Base-by-base conservation (phyloP, 2,797 vertebrate species). In the Cottoperca gobio region DNA sequence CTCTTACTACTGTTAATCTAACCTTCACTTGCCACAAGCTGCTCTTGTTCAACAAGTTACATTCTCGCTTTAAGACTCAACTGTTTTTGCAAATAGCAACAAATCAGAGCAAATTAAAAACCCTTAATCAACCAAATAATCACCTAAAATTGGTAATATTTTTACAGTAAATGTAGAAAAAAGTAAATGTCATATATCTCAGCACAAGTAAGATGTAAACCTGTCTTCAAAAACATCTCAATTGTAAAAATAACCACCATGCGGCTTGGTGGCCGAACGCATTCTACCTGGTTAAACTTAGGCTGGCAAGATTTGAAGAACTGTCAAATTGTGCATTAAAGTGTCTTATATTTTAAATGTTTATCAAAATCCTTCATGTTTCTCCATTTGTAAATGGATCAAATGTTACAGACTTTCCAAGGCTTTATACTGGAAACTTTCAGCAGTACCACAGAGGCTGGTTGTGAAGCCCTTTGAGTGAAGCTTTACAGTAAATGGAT, bases 401-500 rank as follows among this genome's bases (percentile, higher is more conserved):
- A 65, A 78, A 79, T 43, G 16, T 65, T 63, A 54, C 50, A 59
- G 71, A 77, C 62, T 49, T 59, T 43, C 39, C 14, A 17, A 54
- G 66, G 45, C 64, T 70, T 62, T 74, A 65, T 59, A 16, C 17
- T 79, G 68, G 55, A 74, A 65, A 73, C 65, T 52, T 68, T 78
- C 40, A 48, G 73, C 79, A 68, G 81, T 61, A 67, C 62, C 79
- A 73, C 42, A 72, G 76, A 70, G 73, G 81, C 73, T 72, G 85
- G 62, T 68, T 65, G 70, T 57, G 50, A 54, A 69, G 66, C 33
- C 37, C 65, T 66, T 46, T 46, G 53, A 81, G 70, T 64, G 79
- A 48, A 48, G 73, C 65, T 77, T 50, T 72, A 70, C 79, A 79
- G 82, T 88, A 77, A 90, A 92, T 73, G 78, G 88, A 88, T 74